phyloP scores from a whole-genome alignment of 2,113 vertebrate genomes.

The Octodon degus region DNA sequence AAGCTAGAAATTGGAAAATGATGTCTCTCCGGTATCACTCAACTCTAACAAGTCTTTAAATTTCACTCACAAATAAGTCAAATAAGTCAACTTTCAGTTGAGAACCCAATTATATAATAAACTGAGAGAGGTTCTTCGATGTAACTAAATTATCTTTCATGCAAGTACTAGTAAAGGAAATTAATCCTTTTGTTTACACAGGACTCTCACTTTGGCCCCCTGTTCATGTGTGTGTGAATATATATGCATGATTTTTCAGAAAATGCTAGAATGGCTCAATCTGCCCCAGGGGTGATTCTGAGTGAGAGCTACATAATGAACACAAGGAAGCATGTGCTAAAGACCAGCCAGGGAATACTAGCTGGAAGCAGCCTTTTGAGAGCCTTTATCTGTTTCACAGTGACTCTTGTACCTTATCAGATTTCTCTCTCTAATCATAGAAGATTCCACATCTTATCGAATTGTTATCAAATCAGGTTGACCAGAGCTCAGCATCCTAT shows the following conservation, averaged over 20 bases:
- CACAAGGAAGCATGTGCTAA: neutral
- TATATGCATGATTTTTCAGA: constrained; percentile 64
- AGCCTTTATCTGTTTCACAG: constrained; percentile 68
- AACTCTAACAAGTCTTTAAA: neutral
- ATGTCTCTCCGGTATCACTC: neutral
- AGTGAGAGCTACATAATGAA: constrained; percentile 73
- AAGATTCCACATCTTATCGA: constrained; percentile 72
- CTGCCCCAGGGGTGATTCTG: constrained; percentile 36
- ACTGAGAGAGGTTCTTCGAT: neutral
- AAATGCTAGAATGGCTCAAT: neutral
- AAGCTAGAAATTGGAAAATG: neutral
- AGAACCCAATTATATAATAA: constrained; percentile 4
- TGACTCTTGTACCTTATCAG: constrained; percentile 59
- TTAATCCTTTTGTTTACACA: neutral
- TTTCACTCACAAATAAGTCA: neutral
- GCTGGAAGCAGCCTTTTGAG: constrained; percentile 65
- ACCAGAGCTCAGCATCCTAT: constrained; percentile 1
- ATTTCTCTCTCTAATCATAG: constrained; percentile 67
- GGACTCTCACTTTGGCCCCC: neutral
- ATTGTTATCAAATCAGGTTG: constrained; percentile 72
- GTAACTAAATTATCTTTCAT: neutral
- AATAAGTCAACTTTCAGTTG: neutral
- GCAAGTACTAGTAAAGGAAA: neutral
- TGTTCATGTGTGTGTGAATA: constrained; percentile 59
- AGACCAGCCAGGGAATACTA: constrained; percentile 69